These are phyloP conservation scores for Holacanthus passer DNA, from an alignment of 2,113 vertebrate species.

Conservation along the genomic window DNA sequence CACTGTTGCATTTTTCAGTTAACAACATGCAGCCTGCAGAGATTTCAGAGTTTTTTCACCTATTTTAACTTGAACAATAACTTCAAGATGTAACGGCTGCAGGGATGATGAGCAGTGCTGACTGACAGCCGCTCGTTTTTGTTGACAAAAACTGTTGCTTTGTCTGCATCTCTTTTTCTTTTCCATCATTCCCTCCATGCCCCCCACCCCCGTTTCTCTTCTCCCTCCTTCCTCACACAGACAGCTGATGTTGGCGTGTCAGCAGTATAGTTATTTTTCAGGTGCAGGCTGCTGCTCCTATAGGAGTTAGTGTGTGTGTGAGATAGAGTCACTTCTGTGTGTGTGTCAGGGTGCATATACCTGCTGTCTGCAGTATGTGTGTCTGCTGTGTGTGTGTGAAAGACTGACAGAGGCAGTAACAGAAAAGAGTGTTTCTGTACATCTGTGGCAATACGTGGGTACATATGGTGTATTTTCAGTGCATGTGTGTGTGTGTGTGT, in stretches of 20 bases:
- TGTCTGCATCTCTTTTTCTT: conserved; percentile 3
- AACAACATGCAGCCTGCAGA: neutral
- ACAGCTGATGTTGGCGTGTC: conserved; percentile 70
- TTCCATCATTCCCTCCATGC: conserved; percentile 18
- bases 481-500: conserved; percentile 18
- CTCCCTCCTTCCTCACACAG: conserved; percentile 21
- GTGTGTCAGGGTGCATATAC: conserved; percentile 17
- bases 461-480: neutral
- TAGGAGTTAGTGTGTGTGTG: conserved; percentile 27
- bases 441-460: neutral
- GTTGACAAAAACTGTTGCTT: conserved; percentile 20
- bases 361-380: conserved; percentile 21
- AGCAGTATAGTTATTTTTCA: conserved; percentile 68
- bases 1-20: neutral
- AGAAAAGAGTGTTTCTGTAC: conserved; percentile 14
- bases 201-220: neutral
- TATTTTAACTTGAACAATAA: neutral
- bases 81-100: neutral
- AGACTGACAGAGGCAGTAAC: neutral
- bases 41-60: neutral
- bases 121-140: neutral
- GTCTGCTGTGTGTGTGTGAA: conserved; percentile 6
- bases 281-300: conserved; percentile 56
- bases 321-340: neutral
- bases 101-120: neutral